These are phyloP conservation scores for Oreocharis arfaki DNA, from an alignment of 2,113 vertebrate species.

Conservation along the genomic window DNA sequence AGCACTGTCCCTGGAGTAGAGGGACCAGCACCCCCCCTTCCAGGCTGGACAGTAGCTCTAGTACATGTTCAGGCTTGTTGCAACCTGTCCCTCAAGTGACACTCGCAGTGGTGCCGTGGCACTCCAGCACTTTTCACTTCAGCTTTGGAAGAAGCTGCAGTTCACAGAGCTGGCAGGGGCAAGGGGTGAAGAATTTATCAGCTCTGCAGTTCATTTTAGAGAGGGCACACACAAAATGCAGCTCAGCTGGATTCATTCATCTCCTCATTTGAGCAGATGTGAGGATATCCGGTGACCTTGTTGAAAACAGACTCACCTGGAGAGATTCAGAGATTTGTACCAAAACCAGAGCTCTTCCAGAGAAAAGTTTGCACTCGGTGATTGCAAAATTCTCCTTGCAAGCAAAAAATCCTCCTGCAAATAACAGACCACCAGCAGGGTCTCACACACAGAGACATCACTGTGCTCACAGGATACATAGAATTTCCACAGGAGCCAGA, in stretches of 20 bases:
- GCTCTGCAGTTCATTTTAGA: not conserved
- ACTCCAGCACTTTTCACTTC: not conserved
- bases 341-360: not conserved
- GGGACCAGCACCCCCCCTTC: not conserved
- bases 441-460: not conserved
- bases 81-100: slow-evolving; percentile 1
- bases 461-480: not conserved
- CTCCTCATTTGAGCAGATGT: not conserved
- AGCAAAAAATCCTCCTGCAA: not conserved
- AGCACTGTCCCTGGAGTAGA: not conserved
- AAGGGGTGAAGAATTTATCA: not conserved
- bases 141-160: not conserved
- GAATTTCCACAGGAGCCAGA: not conserved
- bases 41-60: not conserved
- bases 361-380: not conserved
- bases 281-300: slow-evolving; percentile 3
- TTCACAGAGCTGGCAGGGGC: not conserved
- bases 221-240: not conserved
- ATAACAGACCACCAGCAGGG: not conserved
- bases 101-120: not conserved
- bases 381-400: not conserved
- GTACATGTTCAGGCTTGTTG: not conserved
- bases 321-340: not conserved
- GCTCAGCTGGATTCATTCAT: slow-evolving; percentile 34
- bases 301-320: slow-evolving; percentile 46